phyloP scores from a whole-genome alignment of 2,888 invertebrate species.

The Tinea semifulvella region DNA sequence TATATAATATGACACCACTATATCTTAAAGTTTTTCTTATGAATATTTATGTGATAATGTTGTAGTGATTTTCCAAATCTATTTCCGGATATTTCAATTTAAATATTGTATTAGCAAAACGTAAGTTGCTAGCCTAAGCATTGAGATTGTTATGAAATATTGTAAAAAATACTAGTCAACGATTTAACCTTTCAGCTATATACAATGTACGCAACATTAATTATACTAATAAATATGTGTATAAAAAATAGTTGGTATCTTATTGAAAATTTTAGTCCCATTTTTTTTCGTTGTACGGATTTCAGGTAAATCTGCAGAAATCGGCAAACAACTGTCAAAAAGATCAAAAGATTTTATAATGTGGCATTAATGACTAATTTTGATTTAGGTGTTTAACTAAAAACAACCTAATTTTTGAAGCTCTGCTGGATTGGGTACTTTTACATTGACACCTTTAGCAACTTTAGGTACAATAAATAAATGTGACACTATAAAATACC shows the following conservation, averaged over 20 bases:
- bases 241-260: conserved; percentile 38
- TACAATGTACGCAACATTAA: conserved; percentile 45
- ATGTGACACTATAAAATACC: too few species aligned
- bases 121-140: conserved; percentile 17
- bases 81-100: not conserved
- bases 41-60: conserved; percentile 5
- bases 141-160: conserved; percentile 16
- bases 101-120: not conserved
- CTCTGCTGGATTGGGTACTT: too few species aligned
- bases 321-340: too few species aligned
- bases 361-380: too few species aligned
- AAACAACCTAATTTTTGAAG: too few species aligned
- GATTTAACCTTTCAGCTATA: conserved; percentile 31
- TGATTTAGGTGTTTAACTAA: too few species aligned
- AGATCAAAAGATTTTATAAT: too few species aligned
- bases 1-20: not conserved
- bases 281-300: too few species aligned
- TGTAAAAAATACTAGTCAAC: conserved; percentile 43
- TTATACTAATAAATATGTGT: conserved; percentile 55
- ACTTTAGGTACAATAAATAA: too few species aligned
- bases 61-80: not conserved
- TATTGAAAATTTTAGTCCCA: conserved; percentile 30
- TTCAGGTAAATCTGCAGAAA: conserved; percentile 15
- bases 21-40: conserved; percentile 4
- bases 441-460: too few species aligned